Percentiles rank a stretch among this genome's conserved stretches.
Conservation (phyloP, 2,113 vertebrate species). For the Hemibagrus wyckioides region DNA sequence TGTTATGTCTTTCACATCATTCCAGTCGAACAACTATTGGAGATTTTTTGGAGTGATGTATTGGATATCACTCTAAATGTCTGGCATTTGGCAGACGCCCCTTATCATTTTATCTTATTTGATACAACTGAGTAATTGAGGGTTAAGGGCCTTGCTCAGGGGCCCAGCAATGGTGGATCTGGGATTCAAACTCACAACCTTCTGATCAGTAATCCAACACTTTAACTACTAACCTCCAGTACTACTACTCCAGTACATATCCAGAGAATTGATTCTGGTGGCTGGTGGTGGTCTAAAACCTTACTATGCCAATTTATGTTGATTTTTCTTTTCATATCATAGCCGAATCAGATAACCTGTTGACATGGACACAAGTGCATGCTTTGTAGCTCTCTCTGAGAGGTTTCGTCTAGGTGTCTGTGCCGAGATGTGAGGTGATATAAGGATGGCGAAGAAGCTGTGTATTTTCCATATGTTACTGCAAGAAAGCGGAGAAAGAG, state of each 20-base stretch:
- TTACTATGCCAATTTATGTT: neutral
- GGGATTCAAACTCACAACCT: too few species aligned
- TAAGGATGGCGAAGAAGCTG: neutral
- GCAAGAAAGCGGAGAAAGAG: conserved; percentile 9
- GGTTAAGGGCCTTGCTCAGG: too few species aligned
- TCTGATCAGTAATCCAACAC: too few species aligned
- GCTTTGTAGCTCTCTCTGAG: neutral
- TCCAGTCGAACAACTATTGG: neutral
- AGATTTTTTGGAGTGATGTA: neutral
- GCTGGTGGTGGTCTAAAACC: neutral
- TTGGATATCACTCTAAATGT: neutral
- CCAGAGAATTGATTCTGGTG: neutral
- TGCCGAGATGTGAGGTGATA: conserved; percentile 5
- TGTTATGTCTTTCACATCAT: neutral
- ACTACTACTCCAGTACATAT: neutral
- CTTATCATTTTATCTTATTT: too few species aligned
- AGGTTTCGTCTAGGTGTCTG: conserved; percentile 14
- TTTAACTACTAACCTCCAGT: neutral
- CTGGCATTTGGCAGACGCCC: too few species aligned
- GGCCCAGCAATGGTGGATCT: too few species aligned
- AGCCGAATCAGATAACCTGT: neutral
- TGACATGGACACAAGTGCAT: neutral
- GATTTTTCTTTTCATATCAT: neutral
- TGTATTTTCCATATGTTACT: conserved; percentile 16
- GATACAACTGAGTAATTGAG: too few species aligned